Conservation (phyloP, 2,888 invertebrate species). For the Latrodectus elegans region DNA sequence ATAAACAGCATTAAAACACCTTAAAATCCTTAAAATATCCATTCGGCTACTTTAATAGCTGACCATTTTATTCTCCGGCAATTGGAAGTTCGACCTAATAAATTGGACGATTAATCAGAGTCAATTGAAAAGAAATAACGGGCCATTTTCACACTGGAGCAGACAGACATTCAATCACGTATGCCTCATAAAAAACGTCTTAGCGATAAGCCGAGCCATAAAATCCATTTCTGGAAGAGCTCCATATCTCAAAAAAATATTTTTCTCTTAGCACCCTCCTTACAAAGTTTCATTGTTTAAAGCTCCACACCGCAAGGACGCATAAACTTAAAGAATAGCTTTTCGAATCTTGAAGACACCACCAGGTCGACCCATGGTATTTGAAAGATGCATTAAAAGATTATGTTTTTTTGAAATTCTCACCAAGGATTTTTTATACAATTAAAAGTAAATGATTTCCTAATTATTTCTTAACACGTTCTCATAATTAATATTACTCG, state of each 20-base stretch:
- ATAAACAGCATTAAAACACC: no score
- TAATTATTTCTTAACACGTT: no score
- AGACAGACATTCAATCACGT: slow-evolving; percentile 16
- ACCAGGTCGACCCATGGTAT: slow-evolving; percentile 17
- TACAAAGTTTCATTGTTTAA: slow-evolving; percentile 14
- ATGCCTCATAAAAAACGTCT: slow-evolving; percentile 8
- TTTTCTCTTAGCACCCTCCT: neutral
- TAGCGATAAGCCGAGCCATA: neutral
- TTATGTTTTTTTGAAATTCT: slow-evolving; percentile 1
- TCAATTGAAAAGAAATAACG: slow-evolving; percentile 5
- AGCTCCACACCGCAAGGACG: neutral
- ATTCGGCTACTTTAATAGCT: no score
- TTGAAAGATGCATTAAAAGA: slow-evolving; percentile 42
- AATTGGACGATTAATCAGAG: neutral
- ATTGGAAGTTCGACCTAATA: neutral
- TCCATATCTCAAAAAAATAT: slow-evolving; percentile 5
- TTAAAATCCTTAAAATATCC: no score
- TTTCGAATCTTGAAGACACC: slow-evolving; percentile 19
- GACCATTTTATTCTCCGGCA: no score
- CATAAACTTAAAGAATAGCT: slow-evolving; percentile 24
- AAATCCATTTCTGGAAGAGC: slow-evolving; percentile 20
- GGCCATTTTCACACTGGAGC: neutral
- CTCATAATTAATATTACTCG: no score
- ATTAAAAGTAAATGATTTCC: no score
- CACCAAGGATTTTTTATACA: neutral